Conservation (phyloP, 2,797 vertebrate species). For the Morelia viridis region DNA sequence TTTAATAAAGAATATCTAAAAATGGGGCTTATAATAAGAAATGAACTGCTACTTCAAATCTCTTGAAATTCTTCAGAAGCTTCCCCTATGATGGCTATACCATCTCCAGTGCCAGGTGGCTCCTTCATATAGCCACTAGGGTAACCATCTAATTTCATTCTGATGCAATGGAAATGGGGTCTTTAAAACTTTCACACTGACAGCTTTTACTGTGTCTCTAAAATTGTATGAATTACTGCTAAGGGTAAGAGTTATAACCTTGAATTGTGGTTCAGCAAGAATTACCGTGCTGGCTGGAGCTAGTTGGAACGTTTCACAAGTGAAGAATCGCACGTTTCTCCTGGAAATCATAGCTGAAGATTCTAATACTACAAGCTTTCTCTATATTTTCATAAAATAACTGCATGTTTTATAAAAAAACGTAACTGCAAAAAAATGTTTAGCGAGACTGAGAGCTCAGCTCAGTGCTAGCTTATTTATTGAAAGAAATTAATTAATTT, state of each 20-base stretch:
- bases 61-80: neutral
- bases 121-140: neutral
- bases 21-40: neutral
- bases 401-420: neutral
- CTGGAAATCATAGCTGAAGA: neutral
- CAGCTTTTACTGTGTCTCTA: neutral
- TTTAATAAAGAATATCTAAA: constrained; percentile 30
- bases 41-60: neutral
- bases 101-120: too few relatives aligned
- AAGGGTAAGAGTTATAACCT: neutral
- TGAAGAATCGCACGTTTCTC: neutral
- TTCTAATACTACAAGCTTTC: neutral
- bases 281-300: too few relatives aligned
- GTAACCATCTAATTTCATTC: neutral
- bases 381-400: neutral
- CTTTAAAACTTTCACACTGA: neutral
- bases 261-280: neutral
- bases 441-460: neutral
- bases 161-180: neutral
- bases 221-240: neutral
- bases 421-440: neutral
- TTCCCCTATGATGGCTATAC: neutral
- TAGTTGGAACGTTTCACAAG: neutral
- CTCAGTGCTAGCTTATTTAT: neutral
- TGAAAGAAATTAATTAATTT: neutral